Base-by-base conservation (phyloP, 2,888 invertebrate species). In the Euplexia lucipara region DNA sequence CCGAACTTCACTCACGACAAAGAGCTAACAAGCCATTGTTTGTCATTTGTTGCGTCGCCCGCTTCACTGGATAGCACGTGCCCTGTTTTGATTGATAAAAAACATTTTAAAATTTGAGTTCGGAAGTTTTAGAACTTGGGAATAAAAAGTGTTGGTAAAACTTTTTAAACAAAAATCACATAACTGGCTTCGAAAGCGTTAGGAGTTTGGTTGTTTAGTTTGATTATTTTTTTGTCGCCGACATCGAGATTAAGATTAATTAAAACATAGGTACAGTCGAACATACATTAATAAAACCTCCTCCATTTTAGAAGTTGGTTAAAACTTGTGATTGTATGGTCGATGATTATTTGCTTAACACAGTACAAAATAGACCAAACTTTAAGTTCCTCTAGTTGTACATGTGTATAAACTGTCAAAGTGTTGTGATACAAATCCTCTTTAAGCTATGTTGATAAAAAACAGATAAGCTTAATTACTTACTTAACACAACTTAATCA, bases 1-100 rank as follows among this genome's bases (percentile, higher is more conserved):
- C 86, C 88, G 86, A 90, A 88, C 90, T 87, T 82, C 82, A 86
- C 86, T 88, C 91, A 89, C 90, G 91, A 91, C 91, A 92, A 92
- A 90, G 86, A 88, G 83, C 88, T 93, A 92, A 94, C 93, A 93
- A 92, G 89, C 89, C 82, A 94, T 94, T 95, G 94, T 94, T 87
- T 90, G 88, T 86, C 86, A 87, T 86, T 86, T 83, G 84, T 83
- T 83, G 81, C 75, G 64, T 73, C 75, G 79, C 54, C 54, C 18
- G 44, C 54, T 57, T 47, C 41, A 57, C 26, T 60, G 64, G 69
- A 60, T 72, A 73, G 81, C 81, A 80, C 78, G 78, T 77, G 78
- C 70, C 62, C 65, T 35, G 77, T 41, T 56, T 65, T 53, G 14
- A 56, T 39, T 12, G 42, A n/a, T 57, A 70, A 53, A 56, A 58